Conservation (phyloP, 2,797 vertebrate species). For the Rhincodon typus region DNA sequence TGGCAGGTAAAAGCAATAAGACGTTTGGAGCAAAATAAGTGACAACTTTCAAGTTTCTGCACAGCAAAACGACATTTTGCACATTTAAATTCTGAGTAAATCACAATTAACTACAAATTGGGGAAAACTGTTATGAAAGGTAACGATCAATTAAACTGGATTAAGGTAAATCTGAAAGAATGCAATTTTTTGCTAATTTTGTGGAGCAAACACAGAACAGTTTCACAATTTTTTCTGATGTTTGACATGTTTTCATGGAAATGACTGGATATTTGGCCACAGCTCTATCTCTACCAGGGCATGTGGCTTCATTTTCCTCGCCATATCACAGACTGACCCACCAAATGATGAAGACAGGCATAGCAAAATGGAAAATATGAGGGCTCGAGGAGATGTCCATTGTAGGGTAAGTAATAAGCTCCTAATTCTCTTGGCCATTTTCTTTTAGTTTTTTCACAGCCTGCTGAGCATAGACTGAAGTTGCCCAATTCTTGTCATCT, state of each 20-base stretch:
- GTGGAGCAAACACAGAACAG: background rate
- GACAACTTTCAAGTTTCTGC: background rate
- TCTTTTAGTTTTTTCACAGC: slow-evolving; percentile 44
- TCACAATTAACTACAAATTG: background rate
- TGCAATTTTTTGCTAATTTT: background rate
- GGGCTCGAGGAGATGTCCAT: slow-evolving; percentile 52
- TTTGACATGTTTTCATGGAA: slow-evolving; percentile 44
- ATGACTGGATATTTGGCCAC: slow-evolving; percentile 48
- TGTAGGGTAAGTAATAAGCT: slow-evolving; percentile 44
- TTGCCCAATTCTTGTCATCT: slow-evolving; percentile 45
- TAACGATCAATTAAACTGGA: too few relatives aligned
- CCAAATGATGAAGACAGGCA: slow-evolving; percentile 31
- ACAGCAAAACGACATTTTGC: too few relatives aligned
- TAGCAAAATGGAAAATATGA: slow-evolving; percentile 44
- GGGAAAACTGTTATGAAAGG: too few relatives aligned
- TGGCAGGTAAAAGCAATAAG: too few relatives aligned
- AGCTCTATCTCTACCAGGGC: slow-evolving; percentile 49
- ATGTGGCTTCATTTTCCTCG: slow-evolving; percentile 47
- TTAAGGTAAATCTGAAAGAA: background rate
- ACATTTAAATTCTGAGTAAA: background rate
- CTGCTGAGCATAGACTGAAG: slow-evolving; percentile 42
- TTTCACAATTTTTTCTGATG: slow-evolving; percentile 41
- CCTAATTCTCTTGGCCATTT: slow-evolving; percentile 34
- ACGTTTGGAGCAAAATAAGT: too few relatives aligned
- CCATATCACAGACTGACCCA: slow-evolving; percentile 31